phyloP scores from a whole-genome alignment of 2,888 invertebrate genomes.

The Aspidiotus rigidus region DNA sequence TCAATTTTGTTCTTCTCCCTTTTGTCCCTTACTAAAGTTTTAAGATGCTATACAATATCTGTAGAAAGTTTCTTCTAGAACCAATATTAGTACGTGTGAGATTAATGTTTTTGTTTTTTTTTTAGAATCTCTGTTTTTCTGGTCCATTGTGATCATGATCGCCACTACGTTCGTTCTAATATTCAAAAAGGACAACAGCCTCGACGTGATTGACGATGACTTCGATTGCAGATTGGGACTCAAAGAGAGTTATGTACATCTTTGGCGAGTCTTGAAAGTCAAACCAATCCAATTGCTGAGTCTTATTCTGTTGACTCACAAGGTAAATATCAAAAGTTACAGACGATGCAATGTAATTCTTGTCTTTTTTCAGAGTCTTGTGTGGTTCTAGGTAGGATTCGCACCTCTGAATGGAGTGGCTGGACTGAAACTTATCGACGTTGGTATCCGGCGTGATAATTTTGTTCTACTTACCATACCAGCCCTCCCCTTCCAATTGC shows the following conservation, averaged over 20 bases:
- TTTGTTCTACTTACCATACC: slow-evolving; percentile 86
- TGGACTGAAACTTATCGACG: slow-evolving; percentile 86
- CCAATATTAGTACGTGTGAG: too few species aligned
- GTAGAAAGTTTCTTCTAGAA: too few species aligned
- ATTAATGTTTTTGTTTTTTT: too few species aligned
- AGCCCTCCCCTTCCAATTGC: slow-evolving; percentile 83
- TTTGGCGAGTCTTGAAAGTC: slow-evolving; percentile 72
- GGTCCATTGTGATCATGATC: slow-evolving; percentile 84
- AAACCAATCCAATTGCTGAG: slow-evolving; percentile 70
- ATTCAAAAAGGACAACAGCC: slow-evolving; percentile 44
- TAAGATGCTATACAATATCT: too few species aligned
- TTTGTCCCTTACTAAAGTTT: too few species aligned
- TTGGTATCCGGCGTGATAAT: slow-evolving; percentile 89
- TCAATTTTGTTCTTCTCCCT: too few species aligned
- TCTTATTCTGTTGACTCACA: slow-evolving; percentile 69
- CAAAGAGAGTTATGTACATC: slow-evolving; percentile 66
- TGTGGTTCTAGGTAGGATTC: slow-evolving; percentile 68
- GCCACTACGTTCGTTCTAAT: slow-evolving; percentile 62
- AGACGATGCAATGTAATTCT: too few species aligned
- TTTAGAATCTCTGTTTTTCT: slow-evolving; percentile 79
- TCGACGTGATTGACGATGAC: slow-evolving; percentile 62
- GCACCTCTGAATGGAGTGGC: slow-evolving; percentile 91
- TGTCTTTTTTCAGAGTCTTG: too few species aligned
- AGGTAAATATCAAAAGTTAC: slow-evolving; percentile 8
- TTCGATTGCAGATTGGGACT: slow-evolving; percentile 46